Conservation (phyloP, 2,888 invertebrate species). For the Tachina fera region DNA sequence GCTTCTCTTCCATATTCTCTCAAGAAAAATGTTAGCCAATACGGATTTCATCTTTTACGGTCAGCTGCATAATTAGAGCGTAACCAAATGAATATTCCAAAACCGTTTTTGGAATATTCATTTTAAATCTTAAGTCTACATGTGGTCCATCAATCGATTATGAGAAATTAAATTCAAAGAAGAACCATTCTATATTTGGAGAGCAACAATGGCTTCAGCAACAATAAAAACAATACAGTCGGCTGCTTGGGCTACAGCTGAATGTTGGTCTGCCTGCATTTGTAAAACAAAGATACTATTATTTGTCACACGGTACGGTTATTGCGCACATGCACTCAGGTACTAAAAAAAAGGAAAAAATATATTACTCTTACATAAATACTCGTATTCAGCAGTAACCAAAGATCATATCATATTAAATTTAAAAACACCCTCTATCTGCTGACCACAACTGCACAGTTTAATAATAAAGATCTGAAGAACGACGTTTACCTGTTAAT, state of each 20-base stretch:
- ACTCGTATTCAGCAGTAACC: constrained; percentile 16
- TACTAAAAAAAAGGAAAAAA: constrained; percentile 41
- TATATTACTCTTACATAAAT: constrained; percentile 54
- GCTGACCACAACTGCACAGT: not conserved
- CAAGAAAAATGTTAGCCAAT: constrained; percentile 48
- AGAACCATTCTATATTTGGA: constrained; percentile 19
- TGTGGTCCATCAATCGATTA: constrained; percentile 38
- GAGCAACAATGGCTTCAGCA: constrained; percentile 34
- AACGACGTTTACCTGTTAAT: constrained; percentile 57
- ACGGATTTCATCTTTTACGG: constrained; percentile 22
- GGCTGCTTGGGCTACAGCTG: not conserved
- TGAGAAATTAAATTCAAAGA: constrained; percentile 8
- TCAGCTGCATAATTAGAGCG: constrained; percentile 64
- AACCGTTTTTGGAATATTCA: constrained; percentile 20
- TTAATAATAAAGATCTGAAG: constrained; percentile 42
- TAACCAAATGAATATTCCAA: constrained; percentile 22
- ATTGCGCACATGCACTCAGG: constrained; percentile 4
- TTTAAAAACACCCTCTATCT: constrained; percentile 14
- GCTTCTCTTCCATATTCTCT: not conserved
- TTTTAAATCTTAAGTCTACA: constrained; percentile 37
- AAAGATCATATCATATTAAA: constrained; percentile 38
- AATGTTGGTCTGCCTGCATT: constrained; percentile 1
- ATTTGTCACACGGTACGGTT: constrained; percentile 32
- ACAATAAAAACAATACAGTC: constrained; percentile 24
- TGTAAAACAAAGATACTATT: constrained; percentile 9